phyloP scores from a whole-genome alignment of 2,888 invertebrate species.

The Linnaemya vulpina region DNA sequence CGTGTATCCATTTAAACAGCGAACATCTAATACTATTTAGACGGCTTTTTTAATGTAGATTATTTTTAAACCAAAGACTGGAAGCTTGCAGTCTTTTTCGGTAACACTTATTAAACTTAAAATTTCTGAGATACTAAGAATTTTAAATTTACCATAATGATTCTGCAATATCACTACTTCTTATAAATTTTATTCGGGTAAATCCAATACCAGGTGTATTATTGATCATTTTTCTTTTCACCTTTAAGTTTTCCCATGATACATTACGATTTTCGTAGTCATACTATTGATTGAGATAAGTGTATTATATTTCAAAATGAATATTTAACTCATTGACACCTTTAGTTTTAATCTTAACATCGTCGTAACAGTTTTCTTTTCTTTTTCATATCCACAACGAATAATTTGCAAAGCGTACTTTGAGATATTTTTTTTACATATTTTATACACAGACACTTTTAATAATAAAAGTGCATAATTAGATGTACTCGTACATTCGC shows the following conservation, averaged over 20 bases:
- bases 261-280: constrained; percentile 32
- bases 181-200: neutral
- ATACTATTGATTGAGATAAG: constrained; percentile 26
- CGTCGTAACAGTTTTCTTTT: constrained; percentile 5
- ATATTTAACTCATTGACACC: constrained; percentile 58
- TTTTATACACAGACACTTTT: neutral
- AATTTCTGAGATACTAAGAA: too few species aligned
- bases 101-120: too few species aligned
- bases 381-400: constrained; percentile 33
- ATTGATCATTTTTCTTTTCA: constrained; percentile 7
- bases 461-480: neutral
- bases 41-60: neutral
- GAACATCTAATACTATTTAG: constrained; percentile 14
- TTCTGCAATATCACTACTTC: too few species aligned
- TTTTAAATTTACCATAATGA: too few species aligned
- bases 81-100: too few species aligned
- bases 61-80: too few species aligned
- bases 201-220: neutral
- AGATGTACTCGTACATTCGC: neutral
- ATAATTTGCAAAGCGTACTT: constrained; percentile 32
- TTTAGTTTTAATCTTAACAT: constrained; percentile 49
- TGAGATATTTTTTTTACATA: constrained; percentile 35
- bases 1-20: neutral
- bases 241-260: constrained; percentile 56
- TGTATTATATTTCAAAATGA: constrained; percentile 55